A percentile compares a stretch with the other conserved stretches of the same genome.
phyloP scores from a whole-genome alignment of 2,113 vertebrate species.

The Malurus melanocephalus region DNA sequence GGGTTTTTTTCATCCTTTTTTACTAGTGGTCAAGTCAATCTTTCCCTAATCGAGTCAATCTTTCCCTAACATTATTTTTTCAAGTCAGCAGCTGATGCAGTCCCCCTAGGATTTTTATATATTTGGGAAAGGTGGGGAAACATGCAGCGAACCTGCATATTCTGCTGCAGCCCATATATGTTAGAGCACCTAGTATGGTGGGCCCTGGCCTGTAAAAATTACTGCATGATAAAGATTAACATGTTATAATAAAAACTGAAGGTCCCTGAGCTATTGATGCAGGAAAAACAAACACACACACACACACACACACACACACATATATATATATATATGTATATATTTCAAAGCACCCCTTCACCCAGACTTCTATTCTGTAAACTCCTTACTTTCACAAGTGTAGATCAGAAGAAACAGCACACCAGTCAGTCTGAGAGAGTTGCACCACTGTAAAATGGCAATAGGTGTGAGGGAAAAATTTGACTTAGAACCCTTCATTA shows the following conservation, averaged over 20 bases:
- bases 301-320: not conserved
- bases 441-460: not conserved
- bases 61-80: not conserved
- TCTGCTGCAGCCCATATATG: not conserved
- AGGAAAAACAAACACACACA: not conserved
- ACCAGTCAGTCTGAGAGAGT: not conserved
- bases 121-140: not conserved
- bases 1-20: not conserved
- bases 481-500: not conserved
- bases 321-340: too few species aligned
- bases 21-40: not conserved
- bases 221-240: not conserved
- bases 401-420: not conserved
- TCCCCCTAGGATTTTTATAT: not conserved
- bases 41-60: not conserved
- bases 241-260: not conserved
- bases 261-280: not conserved
- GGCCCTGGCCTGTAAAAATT: not conserved
- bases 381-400: not conserved
- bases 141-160: not conserved
- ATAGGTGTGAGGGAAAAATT: not conserved
- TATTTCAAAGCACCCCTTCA: not conserved
- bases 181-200: not conserved
- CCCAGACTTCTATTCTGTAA: not conserved
- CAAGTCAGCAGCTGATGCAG: not conserved